A percentile compares a stretch with the other conserved stretches of the same genome.
phyloP scores from a whole-genome alignment of 1,140 invertebrate species.

The Scaptomyza graminum region DNA sequence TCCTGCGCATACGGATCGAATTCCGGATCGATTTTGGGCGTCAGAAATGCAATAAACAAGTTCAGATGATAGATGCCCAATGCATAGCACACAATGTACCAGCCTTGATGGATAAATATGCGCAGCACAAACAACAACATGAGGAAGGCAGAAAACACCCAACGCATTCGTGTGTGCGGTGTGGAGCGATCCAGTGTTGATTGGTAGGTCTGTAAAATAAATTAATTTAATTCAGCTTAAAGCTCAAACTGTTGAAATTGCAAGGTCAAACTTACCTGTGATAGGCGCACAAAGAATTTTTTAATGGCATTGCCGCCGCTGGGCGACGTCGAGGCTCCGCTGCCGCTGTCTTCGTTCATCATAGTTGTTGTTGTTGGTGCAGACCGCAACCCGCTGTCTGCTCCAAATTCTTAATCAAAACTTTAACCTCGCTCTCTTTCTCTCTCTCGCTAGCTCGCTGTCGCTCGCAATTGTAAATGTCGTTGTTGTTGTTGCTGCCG shows the following conservation, averaged over 20 bases:
- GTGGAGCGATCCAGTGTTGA: slow-evolving; percentile 87
- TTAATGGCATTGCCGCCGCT: slow-evolving; percentile 67
- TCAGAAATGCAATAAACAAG: slow-evolving; percentile 99
- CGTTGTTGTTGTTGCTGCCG: slow-evolving; percentile 5
- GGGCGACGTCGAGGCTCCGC: slow-evolving; percentile 51
- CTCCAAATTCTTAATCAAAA: neutral
- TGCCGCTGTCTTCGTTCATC: slow-evolving; percentile 81
- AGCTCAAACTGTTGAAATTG: neutral
- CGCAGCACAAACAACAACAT: slow-evolving; percentile 86
- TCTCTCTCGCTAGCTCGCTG: slow-evolving; percentile 5
- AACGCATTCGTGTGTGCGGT: slow-evolving; percentile 86
- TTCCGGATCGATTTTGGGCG: slow-evolving; percentile 99
- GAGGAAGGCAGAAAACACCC: slow-evolving; percentile 85
- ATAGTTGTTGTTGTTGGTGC: slow-evolving; percentile 42
- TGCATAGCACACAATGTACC: slow-evolving; percentile 99
- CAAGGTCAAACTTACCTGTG: slow-evolving; percentile 62
- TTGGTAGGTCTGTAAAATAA: slow-evolving; percentile 85
- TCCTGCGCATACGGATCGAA: slow-evolving; percentile 90
- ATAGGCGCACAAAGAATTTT: slow-evolving; percentile 76
- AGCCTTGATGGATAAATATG: slow-evolving; percentile 91
- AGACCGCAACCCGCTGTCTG: slow-evolving; percentile 1
- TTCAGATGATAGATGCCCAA: slow-evolving; percentile 99
- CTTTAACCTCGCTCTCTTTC: neutral
- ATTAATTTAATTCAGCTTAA: neutral
- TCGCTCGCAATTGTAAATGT: slow-evolving; percentile 11